Base-by-base conservation (phyloP, 1,140 invertebrate genomes). In the Cyclargus thomasi region DNA sequence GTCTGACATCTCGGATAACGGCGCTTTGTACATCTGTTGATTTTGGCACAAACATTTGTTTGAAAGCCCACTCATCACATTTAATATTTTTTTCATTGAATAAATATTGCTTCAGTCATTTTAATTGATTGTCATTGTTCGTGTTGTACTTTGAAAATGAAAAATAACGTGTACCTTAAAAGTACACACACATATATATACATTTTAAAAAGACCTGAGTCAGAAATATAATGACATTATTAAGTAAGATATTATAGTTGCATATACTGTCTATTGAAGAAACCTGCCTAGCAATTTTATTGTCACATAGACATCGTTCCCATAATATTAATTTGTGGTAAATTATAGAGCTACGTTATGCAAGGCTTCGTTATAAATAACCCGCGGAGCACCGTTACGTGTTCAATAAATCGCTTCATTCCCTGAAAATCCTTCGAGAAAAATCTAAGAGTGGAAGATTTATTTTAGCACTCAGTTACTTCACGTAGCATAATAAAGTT, bases 21-120 rank as follows among this genome's bases (percentile, higher is more conserved):
- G 39, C 8, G 39, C 10, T 47, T 11, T 0, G 8, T 11, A 47
- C 39, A 47, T 47, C 39, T 47, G 39, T 47, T 47, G 39, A 47
- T 47, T 47, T 47, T 47, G 39, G 39, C 39, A 47, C 39, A 47
- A 47, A 47, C 39, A 47, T 47, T 47, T 47, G 39, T 47, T 47
- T 47, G 39, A 47, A 16, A 47, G 39, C 39, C 11, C 39, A 47
- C 39, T 47, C 39, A 47, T 47, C 39, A 16, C 39, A 47, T 47
- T 47, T 16, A 0, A 11, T 16, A 47, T 47, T 47, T 47, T 47
- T 47, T 47, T 8, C 11, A 14, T 8, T 47, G 14, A 47, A 47
- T 47, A 47, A 47, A 47, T 47, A 47, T 47, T 47, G 39, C 39
- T 47, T 47, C 39, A 47, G 14, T 47, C 14, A 47, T 47, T 47